Evolutionary conservation across 2,888 invertebrate genomes (phyloP), one percentile per base, ranked within the genome.

Genomic region (Coenonympha arcania): DNA sequence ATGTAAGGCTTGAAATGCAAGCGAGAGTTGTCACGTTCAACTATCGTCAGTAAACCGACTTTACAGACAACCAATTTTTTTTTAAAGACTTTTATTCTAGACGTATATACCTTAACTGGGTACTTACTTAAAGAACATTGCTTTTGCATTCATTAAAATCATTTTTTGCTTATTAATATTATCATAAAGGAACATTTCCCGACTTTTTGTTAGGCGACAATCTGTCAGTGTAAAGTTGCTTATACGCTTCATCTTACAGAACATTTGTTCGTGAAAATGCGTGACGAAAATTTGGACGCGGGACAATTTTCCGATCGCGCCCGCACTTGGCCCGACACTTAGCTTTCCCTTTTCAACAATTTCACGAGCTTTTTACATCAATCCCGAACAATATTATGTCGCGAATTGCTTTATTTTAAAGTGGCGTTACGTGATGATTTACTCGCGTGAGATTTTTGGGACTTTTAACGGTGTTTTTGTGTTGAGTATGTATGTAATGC

Each of bases 271-370:
- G 75, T 75, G 39, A 78, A 79, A 79, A 81, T 66, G 83, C 79
- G 81, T 81, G 84, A 83, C 82, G 77, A 84, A 83, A 82, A 83
- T 79, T 80, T 75, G 76, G 76, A 75, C 70, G 68, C 58, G 65
- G 64, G 63, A 63, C 70, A 76, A 72, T 76, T 84, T 78, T 73
- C 75, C 83, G 80, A 84, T 85, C 81, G 75, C 78, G 75, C 60
- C 55, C 56, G 56, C 63, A 60, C 76, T 71, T 72, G 66, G 76
- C 77, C 68, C 68, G 71, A 81, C 83, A 85, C 84, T 85, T 84
- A 85, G 83, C 77, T 73, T 79, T 79, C 79, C 84, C 82, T 84
- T 84, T 85, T 84, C 79, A 82, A 79, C 83, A 85, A 84, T 84
- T 85, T 85, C 78, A 73, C 75, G 71, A 77, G 80, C 77, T 79